Conservation (phyloP, 2,888 invertebrate species). For the Melipona bicolor region DNA sequence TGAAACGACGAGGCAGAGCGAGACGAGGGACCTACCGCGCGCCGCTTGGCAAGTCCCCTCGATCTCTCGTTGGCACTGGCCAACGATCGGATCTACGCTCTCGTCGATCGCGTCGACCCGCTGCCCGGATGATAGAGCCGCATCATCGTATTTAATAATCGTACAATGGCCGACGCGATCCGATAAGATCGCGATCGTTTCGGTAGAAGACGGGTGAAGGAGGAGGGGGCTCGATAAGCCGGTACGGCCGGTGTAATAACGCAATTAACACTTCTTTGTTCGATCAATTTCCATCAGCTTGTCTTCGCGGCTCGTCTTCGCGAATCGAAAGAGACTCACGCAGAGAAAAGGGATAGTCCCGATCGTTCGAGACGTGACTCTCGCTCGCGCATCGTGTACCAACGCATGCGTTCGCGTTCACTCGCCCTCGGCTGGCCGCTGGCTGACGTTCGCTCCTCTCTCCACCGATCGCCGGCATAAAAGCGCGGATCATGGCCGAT, state of each 20-base stretch:
- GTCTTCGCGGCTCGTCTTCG: slow-evolving; percentile 48
- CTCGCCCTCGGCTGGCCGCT: neutral
- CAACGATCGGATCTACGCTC: slow-evolving; percentile 39
- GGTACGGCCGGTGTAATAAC: slow-evolving; percentile 76
- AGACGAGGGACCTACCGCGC: slow-evolving; percentile 67
- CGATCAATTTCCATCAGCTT: slow-evolving; percentile 66
- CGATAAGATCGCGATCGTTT: slow-evolving; percentile 77
- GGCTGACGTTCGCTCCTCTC: neutral
- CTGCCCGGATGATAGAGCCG: slow-evolving; percentile 79
- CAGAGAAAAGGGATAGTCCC: slow-evolving; percentile 11
- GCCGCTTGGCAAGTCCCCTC: slow-evolving; percentile 51
- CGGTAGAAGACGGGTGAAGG: slow-evolving; percentile 50
- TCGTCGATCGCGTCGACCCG: slow-evolving; percentile 65
- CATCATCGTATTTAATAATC: slow-evolving; percentile 84
- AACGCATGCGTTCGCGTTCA: neutral
- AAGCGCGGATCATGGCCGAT: slow-evolving; percentile 20
- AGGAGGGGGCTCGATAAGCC: slow-evolving; percentile 54
- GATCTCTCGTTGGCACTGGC: slow-evolving; percentile 60
- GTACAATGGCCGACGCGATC: slow-evolving; percentile 76
- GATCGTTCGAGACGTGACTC: neutral
- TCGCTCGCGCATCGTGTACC: neutral
- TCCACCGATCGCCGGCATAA: neutral
- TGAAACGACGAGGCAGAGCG: slow-evolving; percentile 47
- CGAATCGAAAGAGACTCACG: slow-evolving; percentile 43
- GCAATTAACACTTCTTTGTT: slow-evolving; percentile 83